phyloP scores from a whole-genome alignment of 2,888 invertebrate genomes.

The Mactromeris polynyma region DNA sequence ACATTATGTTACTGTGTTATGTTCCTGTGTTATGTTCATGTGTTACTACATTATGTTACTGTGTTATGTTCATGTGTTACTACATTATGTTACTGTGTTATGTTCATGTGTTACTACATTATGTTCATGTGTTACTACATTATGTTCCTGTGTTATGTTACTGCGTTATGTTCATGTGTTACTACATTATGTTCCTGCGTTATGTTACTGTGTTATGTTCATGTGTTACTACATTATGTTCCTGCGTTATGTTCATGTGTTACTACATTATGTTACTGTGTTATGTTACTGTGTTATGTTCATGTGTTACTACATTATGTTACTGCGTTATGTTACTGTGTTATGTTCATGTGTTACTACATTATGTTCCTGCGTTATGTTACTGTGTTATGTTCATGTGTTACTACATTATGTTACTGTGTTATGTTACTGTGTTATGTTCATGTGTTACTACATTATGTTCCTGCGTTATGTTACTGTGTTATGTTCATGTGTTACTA shows the following conservation, averaged over 20 bases:
- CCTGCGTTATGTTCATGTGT: neutral
- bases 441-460: no score
- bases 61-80: neutral
- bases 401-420: neutral
- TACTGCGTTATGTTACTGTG: neutral
- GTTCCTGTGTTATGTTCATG: neutral
- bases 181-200: no score
- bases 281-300: neutral
- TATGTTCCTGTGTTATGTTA: neutral
- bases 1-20: no score
- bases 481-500: no score
- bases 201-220: neutral
- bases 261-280: no score
- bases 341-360: no score
- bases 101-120: neutral
- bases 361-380: no score
- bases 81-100: no score
- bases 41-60: no score
- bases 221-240: no score
- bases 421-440: neutral
- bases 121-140: neutral
- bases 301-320: no score
- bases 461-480: neutral
- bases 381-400: neutral
- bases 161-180: neutral